Base-by-base conservation (phyloP, 2,113 vertebrate species). In the Fregata magnificens region DNA sequence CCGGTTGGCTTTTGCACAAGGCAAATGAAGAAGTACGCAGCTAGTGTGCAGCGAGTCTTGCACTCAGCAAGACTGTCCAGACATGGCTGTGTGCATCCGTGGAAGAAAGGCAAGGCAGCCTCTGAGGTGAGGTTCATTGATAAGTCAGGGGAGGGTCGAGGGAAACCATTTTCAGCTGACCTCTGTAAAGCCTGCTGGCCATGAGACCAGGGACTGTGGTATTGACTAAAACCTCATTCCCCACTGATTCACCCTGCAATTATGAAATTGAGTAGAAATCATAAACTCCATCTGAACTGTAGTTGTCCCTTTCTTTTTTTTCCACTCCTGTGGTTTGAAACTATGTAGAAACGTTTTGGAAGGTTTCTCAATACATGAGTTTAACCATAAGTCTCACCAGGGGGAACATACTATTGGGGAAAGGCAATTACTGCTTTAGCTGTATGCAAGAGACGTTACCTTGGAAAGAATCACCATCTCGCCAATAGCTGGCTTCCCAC, bases 331-430 rank as follows among this genome's bases (percentile, higher is more conserved):
- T 86, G 96, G 88, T 88, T 95, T 95, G 81, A 84, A 91, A 45
- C 5, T 47, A n/a, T 83, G 79, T 87, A 50, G 79, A 88, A 92
- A 86, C 7, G 0, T 81, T 92, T 87, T 21, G 50, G 76, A 93
- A 96, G 88, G 79, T 95, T 96, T 96, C 95, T 92, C 95, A 94
- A 76, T 56, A 49, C 56, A 29, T 29, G 80, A 61, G 34, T 71
- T 91, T 42, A 61, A 44, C 36, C 72, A 12, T 74, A 53, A 94
- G 52, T 56, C 92, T 76, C 86, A 82, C 53, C 80, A 69, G 56
- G 44, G 72, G 52, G 34, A 89, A 34, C 26, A 2, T 56, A 29
- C 71, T 92, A 40, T n/a, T 7, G 19, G 88, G 69, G 97, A 85
- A 72, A 77, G 89, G 91, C 88, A 84, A 73, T 94, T 79, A 44